A percentile compares a stretch with the other conserved stretches of the same genome.
phyloP scores from a whole-genome alignment of 2,888 invertebrate species.

The Cheilosia vernalis region DNA sequence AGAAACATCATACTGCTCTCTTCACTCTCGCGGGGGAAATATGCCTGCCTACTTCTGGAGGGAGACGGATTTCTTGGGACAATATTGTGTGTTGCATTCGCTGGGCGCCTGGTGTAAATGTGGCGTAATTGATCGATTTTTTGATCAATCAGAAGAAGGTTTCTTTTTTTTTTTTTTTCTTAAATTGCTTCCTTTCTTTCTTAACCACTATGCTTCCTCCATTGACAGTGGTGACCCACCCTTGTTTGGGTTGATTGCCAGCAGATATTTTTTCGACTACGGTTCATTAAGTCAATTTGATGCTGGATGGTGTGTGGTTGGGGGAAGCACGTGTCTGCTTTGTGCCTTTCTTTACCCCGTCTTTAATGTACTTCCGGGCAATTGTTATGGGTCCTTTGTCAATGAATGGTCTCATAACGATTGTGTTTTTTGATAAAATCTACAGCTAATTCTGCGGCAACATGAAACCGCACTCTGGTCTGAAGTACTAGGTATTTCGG shows the following conservation, averaged over 20 bases:
- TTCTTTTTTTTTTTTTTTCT: too few species aligned
- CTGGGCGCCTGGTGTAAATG: slow-evolving; percentile 32
- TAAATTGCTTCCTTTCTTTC: too few species aligned
- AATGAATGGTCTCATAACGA: slow-evolving; percentile 9
- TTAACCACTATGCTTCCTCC: too few species aligned
- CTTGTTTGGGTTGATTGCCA: slow-evolving; percentile 9
- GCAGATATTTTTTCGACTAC: slow-evolving; percentile 25
- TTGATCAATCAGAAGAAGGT: background rate
- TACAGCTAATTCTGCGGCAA: slow-evolving; percentile 17
- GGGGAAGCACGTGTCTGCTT: slow-evolving; percentile 34
- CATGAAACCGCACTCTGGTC: background rate
- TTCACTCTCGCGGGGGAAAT: background rate
- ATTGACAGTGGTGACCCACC: too few species aligned
- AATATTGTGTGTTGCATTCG: background rate
- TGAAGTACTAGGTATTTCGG: too few species aligned
- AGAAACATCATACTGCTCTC: background rate
- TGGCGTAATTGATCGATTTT: slow-evolving; percentile 46
- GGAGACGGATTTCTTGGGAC: too few species aligned
- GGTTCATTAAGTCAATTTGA: slow-evolving; percentile 57
- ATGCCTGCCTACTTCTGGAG: too few species aligned
- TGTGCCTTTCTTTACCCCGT: slow-evolving; percentile 28
- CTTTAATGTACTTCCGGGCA: slow-evolving; percentile 43
- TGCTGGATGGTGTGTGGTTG: slow-evolving; percentile 9
- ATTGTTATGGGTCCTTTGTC: slow-evolving; percentile 8
- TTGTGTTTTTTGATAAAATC: slow-evolving; percentile 5